phyloP scores from a whole-genome alignment of 1,140 invertebrate genomes.

The Bombus soroeensis region DNA sequence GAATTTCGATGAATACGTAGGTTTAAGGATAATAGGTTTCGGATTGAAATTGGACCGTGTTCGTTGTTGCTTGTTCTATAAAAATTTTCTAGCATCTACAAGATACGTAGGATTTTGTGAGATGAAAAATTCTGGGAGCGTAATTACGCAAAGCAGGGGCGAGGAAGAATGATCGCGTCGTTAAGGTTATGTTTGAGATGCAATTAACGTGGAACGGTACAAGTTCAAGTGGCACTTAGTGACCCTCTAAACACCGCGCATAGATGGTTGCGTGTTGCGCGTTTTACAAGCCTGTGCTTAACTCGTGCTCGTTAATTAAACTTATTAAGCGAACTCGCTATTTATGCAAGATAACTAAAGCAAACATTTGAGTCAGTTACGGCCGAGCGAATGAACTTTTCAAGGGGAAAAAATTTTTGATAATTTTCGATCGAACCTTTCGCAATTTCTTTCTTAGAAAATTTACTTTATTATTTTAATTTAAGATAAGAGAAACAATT shows the following conservation, averaged over 20 bases:
- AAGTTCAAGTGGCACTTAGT: background rate
- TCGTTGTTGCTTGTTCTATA: too few species aligned
- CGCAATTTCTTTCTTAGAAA: background rate
- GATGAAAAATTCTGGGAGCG: background rate
- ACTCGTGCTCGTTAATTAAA: slow-evolving; percentile 36
- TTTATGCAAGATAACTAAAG: slow-evolving; percentile 28
- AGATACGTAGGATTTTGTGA: background rate
- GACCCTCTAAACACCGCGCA: background rate
- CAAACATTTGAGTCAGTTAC: slow-evolving; percentile 37
- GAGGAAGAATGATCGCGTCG: background rate
- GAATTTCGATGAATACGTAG: background rate
- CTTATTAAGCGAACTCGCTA: slow-evolving; percentile 29
- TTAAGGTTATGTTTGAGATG: slow-evolving; percentile 10
- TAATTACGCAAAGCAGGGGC: too few species aligned
- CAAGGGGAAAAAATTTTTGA: background rate
- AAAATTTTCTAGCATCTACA: too few species aligned
- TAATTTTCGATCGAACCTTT: background rate
- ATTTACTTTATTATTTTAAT: background rate
- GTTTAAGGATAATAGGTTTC: accelerated
- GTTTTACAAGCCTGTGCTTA: background rate
- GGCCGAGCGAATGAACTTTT: background rate
- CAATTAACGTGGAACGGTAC: slow-evolving; percentile 6
- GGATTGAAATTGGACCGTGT: background rate
- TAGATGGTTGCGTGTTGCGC: slow-evolving; percentile 21
- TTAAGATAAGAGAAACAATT: background rate